These are phyloP conservation scores for Mus musculus DNA, from an alignment of 2,113 vertebrate species.

Conservation along the genomic window DNA sequence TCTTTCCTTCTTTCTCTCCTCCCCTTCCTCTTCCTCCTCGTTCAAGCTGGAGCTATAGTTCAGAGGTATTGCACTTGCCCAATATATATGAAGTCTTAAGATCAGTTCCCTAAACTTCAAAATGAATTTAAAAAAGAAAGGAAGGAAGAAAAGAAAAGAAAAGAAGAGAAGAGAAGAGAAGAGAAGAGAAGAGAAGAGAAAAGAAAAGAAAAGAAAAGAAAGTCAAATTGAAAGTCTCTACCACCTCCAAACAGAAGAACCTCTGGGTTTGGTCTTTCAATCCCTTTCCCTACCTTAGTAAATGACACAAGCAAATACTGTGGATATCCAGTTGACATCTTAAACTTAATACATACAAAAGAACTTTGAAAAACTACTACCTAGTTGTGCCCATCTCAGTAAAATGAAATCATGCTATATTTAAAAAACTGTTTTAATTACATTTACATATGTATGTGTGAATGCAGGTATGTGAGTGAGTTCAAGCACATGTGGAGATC, in stretches of 20 bases:
- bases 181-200: too few species aligned
- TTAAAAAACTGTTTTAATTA: neutral
- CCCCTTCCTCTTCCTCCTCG: neutral
- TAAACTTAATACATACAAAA: conserved; percentile 19
- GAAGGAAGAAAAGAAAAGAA: too few species aligned
- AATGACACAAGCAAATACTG: neutral
- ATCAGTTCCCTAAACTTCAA: neutral
- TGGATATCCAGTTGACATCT: neutral
- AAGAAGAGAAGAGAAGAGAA: too few species aligned
- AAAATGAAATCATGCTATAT: neutral
- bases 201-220: neutral
- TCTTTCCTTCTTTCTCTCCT: neutral
- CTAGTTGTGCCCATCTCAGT: neutral
- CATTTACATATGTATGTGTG: neutral
- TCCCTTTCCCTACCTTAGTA: neutral
- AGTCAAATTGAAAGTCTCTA: neutral
- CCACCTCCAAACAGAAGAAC: conserved; percentile 12
- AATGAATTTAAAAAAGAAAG: neutral
- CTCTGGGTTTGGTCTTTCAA: neutral
- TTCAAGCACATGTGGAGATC: neutral
- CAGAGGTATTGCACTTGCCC: neutral
- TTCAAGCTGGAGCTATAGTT: neutral
- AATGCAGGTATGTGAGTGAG: neutral
- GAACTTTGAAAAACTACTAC: neutral
- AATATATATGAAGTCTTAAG: neutral